Evolutionary conservation across 53 echinoderm and acorn worm species (phyloP), one percentile per base, ranked within the genome.

Genomic region (Echinarachnius parma): DNA sequence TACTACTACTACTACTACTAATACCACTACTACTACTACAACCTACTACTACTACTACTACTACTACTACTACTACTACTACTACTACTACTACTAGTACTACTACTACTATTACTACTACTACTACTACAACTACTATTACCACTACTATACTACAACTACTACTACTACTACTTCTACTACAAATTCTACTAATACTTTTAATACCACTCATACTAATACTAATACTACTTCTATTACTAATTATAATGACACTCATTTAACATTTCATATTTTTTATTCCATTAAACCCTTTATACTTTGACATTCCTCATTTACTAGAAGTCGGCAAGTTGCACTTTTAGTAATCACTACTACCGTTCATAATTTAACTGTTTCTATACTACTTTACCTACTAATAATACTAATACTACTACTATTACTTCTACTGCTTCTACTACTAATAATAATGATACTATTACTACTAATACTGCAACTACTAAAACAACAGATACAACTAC

Each of bases 51-150:
- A 63, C 42, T 63, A 21, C 61, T 61, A 61, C 35, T 61, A 34
- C 61, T 61, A 61, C 61, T 34, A 20, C 28, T 45, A 64, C 64
- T 64, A 30, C 64, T 64, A 64, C 64, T 64, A 64, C 64, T 64
- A 64, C 64, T 64, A 27, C 7, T 39, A 13, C 39, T 9, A 39
- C 7, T 9, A 9, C 7, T 9, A 9, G 39, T 39, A 13, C 7
- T 39, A 39, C 7, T 7, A 39, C 7, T 39, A 13, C 39, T 39
- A 9, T 39, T 39, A 5, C 0, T 57, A 57, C 21, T 57, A 25
- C 21, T 56, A 56, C 0, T 56, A 27, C 21, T 24, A 56, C 9
- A 31, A 59, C 29, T 0, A 59, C 3, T 48, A 48, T 19, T 48
- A 3, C 49, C 37, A 69, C 36, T 53, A 69, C 18, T n/a, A n/a